Evolutionary conservation across 2,888 invertebrate species (phyloP), one percentile per base, ranked within the genome.

Genomic region (Thera britannica): DNA sequence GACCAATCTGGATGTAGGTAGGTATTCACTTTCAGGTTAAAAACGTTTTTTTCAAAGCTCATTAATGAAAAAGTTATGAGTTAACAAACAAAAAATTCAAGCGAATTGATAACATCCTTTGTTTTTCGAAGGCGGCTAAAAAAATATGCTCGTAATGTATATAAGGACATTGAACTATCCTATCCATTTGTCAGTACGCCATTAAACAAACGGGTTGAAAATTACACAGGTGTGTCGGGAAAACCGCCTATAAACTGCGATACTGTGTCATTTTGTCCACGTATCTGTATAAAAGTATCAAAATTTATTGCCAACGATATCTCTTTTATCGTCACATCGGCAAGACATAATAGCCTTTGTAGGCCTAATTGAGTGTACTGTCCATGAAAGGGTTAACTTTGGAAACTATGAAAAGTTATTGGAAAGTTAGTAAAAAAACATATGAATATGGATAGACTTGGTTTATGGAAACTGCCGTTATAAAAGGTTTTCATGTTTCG

Each of bases 201-300:
- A 54, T 61, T 60, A 62, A 65, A 58, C 61, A 54, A 52, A 57
- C 59, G 65, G 65, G 68, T 66, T 57, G 71, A 59, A 70, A 72
- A 74, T 74, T 62, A 71, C 67, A 71, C 70, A 68, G 71, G 63
- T 68, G 61, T 67, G 68, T 67, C 61, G 74, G 74, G 34, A 75
- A 75, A 73, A 60, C 74, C 74, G 62, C 61, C 67, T 56, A 72
- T 72, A 70, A 68, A 71, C 57, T 62, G 41, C 46, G 35, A 65
- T 60, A 62, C 61, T 56, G 60, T 68, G 71, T 67, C 65, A 68
- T 71, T 70, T 67, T 58, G 68, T 52, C 57, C 51, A 60, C 54
- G 58, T 72, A 75, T 72, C 71, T 48, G 51, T 49, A 63, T 56
- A 62, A 70, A 72, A 64, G 56, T 69, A 71, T 72, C 70, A 58